Percentiles rank a stretch among this genome's conserved stretches.
phyloP scores from a whole-genome alignment of 2,888 invertebrate species.

The Acanthacorydalis orientalis region DNA sequence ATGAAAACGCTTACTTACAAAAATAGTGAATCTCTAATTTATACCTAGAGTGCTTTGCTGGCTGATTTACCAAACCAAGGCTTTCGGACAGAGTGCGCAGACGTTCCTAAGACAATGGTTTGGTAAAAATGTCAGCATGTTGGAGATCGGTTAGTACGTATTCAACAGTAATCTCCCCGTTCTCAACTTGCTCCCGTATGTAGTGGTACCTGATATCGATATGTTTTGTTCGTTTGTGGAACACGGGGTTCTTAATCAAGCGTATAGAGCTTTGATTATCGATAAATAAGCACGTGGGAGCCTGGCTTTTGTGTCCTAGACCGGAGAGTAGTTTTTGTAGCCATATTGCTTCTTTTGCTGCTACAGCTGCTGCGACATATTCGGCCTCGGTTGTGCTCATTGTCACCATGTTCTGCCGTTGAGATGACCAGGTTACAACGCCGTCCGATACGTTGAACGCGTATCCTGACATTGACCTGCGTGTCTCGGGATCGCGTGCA shows the following conservation, averaged over 20 bases:
- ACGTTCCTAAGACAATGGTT: too few species aligned
- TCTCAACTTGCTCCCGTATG: too few species aligned
- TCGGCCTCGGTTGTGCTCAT: slow-evolving; percentile 15
- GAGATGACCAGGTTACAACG: slow-evolving; percentile 14
- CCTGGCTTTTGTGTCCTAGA: background rate
- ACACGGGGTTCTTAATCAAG: background rate
- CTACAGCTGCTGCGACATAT: slow-evolving; percentile 13
- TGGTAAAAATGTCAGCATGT: too few species aligned
- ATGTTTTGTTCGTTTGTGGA: background rate
- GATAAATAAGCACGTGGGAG: background rate
- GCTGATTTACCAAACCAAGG: too few species aligned
- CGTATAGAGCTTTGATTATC: slow-evolving; percentile 6
- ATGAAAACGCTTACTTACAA: too few species aligned
- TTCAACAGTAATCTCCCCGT: too few species aligned
- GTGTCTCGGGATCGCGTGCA: slow-evolving; percentile 3
- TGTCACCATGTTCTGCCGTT: slow-evolving; percentile 13
- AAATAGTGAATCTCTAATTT: too few species aligned
- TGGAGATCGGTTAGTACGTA: too few species aligned
- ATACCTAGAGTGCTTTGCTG: too few species aligned
- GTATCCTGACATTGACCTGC: slow-evolving; percentile 10
- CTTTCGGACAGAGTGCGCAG: too few species aligned
- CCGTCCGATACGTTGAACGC: slow-evolving; percentile 11
- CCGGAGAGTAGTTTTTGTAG: slow-evolving; percentile 6
- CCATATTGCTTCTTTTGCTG: slow-evolving; percentile 12
- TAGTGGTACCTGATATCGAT: background rate